phyloP scores from a whole-genome alignment of 1,140 invertebrate species.

The Ips nitidus region DNA sequence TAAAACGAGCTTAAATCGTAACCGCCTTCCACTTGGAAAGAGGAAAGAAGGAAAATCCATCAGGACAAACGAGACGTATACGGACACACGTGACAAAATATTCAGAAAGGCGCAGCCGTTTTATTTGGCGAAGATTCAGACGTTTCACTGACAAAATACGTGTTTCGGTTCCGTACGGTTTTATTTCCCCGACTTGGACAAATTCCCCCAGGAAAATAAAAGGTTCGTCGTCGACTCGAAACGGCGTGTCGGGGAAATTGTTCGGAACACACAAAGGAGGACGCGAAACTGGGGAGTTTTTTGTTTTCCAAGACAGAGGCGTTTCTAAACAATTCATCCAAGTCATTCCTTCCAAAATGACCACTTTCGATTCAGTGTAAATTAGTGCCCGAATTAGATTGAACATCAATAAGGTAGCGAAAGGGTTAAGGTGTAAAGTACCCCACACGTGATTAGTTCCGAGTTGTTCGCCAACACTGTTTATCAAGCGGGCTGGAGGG shows the following conservation, averaged over 20 bases:
- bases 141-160: conserved; percentile 46
- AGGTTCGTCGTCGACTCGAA: conserved; percentile 45
- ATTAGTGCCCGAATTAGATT: too few relatives aligned
- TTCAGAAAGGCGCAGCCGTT: conserved; percentile 18
- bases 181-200: conserved; percentile 45
- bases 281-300: conserved; percentile 25
- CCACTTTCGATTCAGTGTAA: too few relatives aligned
- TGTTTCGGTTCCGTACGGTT: conserved; percentile 46
- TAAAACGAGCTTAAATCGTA: too few relatives aligned
- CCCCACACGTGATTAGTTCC: too few relatives aligned
- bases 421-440: too few relatives aligned
- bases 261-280: conserved; percentile 43
- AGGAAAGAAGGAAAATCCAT: too few relatives aligned
- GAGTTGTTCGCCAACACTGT: conserved; percentile 6
- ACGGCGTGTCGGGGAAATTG: conserved; percentile 44
- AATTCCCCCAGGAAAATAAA: conserved; percentile 49
- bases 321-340: not conserved
- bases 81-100: conserved; percentile 37
- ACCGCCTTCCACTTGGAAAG: too few relatives aligned
- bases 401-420: too few relatives aligned
- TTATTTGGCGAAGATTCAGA: conserved; percentile 40
- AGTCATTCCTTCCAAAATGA: not conserved
- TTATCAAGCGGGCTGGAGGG: not conserved
- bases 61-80: not conserved
- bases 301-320: not conserved